A percentile compares a stretch with the other conserved stretches of the same genome.
These are phyloP conservation scores for Leptopilina clavipes DNA, from an alignment of 1,140 invertebrate species.

Conservation along the genomic window DNA sequence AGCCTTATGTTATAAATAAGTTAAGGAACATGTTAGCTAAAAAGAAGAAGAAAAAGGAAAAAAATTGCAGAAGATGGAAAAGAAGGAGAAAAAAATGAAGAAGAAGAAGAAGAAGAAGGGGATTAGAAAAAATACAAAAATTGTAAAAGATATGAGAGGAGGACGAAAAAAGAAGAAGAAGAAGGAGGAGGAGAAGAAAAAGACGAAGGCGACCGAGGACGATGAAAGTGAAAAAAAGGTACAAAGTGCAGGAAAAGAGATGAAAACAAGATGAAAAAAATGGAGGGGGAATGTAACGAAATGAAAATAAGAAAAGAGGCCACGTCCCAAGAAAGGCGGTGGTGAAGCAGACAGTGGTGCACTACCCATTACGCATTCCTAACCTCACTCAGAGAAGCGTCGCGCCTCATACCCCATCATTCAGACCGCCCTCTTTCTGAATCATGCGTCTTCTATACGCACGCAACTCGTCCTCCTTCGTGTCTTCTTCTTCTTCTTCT, in stretches of 20 bases:
- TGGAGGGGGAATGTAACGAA: slow-evolving; percentile 3
- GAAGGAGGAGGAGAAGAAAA: background rate
- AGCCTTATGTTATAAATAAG: too few relatives aligned
- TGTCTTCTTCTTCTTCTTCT: too few relatives aligned
- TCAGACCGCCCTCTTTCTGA: slow-evolving; percentile 37
- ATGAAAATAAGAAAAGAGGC: slow-evolving; percentile 29
- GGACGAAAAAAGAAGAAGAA: background rate
- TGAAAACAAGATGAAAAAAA: background rate
- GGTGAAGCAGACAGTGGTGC: slow-evolving; percentile 36
- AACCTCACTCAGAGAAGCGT: slow-evolving; percentile 37
- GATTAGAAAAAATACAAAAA: background rate
- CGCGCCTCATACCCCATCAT: slow-evolving; percentile 39
- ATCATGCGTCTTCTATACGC: slow-evolving; percentile 41
- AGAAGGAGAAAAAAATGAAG: background rate
- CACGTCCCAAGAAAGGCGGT: slow-evolving; percentile 17
- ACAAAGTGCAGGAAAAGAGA: background rate
- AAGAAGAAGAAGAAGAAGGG: background rate
- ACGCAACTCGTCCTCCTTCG: slow-evolving; percentile 35
- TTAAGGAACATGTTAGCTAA: too few relatives aligned
- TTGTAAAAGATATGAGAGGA: background rate
- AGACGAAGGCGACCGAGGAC: too few relatives aligned
- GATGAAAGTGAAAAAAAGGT: background rate
- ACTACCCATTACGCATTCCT: slow-evolving; percentile 52
- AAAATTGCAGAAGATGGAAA: background rate
- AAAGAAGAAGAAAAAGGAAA: too few relatives aligned